Evolutionary conservation across 2,797 vertebrate genomes (phyloP), one percentile per base, ranked within the genome.

Genomic region (Acrossocheilus fasciatus): DNA sequence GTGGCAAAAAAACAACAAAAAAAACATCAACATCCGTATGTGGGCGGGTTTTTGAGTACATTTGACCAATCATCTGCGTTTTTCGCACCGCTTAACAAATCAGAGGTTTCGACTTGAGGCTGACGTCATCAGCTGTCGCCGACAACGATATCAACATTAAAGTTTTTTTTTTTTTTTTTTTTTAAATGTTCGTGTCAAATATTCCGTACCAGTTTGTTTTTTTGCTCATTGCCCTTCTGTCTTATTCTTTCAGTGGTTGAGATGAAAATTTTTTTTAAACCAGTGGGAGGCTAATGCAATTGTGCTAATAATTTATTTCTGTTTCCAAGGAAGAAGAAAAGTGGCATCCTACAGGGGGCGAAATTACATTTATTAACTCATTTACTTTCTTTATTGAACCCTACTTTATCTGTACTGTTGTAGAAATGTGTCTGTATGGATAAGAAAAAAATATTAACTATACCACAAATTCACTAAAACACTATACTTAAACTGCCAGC

Each of bases 11-110:
- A 11, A 73, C 80, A 87, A n/a, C 11, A 12, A 5, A 69, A 3
- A 23, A 11, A 73, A 26, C 26, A 26, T 26, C 80, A 87, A 89
- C 83, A 59, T 87, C 88, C 80, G 64, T 80, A n/a, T 78, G 34
- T 68, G 62, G 79, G 69, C 4, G 30, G 76, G 34, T 8, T 15
- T 36, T 26, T 20, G 3, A 57, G 2, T 20, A 6, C 4, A 47
- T 6, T 11, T 36, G 23, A 62, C 85, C 82, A 89, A 89, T 89
- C 64, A 82, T 1, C 39, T 30, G 34, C 15, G 41, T 1, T 11
- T 26, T 9, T 66, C 30, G 18, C 39, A 34, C 1, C 10, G 11
- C n/a, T 75, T 70, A 62, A 76, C 76, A 12, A 87, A 87, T 81
- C 54, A 69, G n/a, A 80, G 14, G 3, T 18, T 9, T 64, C 17